Percentiles rank a stretch among this genome's conserved stretches.
Evolutionary conservation across 2,888 invertebrate species (phyloP).

Genomic region (Schizaphis graminum): DNA sequence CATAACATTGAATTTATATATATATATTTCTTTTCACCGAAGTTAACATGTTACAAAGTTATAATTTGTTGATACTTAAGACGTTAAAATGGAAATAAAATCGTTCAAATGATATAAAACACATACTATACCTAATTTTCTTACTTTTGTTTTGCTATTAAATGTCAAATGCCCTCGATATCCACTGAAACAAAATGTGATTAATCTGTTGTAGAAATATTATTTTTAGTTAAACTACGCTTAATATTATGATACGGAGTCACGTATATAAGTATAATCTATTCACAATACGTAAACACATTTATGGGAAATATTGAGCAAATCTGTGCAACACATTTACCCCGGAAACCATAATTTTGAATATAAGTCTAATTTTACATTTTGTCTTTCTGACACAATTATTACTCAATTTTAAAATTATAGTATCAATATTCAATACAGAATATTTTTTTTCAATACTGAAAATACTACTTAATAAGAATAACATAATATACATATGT

Average conservation of each 20-base stretch:
- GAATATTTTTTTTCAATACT: neutral
- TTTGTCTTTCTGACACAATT: neutral
- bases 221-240: neutral
- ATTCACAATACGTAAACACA: neutral
- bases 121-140: neutral
- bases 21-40: neutral
- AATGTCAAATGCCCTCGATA: neutral
- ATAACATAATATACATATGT: neutral
- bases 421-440: neutral
- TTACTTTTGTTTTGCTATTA: neutral
- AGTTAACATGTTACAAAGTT: neutral
- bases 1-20: neutral
- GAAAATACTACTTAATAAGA: neutral
- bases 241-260: neutral
- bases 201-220: neutral
- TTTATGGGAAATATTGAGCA: neutral
- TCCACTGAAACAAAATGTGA: neutral
- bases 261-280: neutral
- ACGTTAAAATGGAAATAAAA: neutral
- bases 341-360: neutral
- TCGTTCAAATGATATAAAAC: neutral
- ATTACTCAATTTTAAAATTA: neutral
- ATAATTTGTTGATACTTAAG: neutral
- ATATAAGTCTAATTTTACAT: neutral
- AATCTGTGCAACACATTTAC: fast-evolving